phyloP scores from a whole-genome alignment of 2,888 invertebrate genomes.

The Helicoverpa assulta region DNA sequence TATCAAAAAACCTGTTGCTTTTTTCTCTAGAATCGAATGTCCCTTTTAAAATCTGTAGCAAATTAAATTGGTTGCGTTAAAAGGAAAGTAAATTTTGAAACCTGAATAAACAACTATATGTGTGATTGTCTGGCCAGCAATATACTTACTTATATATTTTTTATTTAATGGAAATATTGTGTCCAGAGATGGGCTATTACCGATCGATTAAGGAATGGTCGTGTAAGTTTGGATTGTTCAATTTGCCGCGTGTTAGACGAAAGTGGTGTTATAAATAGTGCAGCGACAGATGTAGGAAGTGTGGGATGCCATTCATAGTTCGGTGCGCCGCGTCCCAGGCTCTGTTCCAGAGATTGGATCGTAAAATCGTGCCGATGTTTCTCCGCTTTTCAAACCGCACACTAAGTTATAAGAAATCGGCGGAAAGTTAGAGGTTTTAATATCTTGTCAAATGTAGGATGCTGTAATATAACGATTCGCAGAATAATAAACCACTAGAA shows the following conservation, averaged over 20 bases:
- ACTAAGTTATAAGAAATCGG: slow-evolving; percentile 25
- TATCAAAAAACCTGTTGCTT: slow-evolving; percentile 77
- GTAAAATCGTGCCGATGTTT: slow-evolving; percentile 68
- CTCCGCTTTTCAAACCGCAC: slow-evolving; percentile 38
- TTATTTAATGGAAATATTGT: neutral
- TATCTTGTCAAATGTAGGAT: neutral
- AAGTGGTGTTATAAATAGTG: slow-evolving; percentile 48
- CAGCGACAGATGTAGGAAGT: slow-evolving; percentile 62
- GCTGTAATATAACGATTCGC: neutral
- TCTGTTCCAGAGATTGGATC: slow-evolving; percentile 67
- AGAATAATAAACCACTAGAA: neutral
- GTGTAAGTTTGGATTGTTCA: slow-evolving; percentile 21
- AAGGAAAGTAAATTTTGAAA: slow-evolving; percentile 68
- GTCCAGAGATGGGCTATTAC: slow-evolving; percentile 10
- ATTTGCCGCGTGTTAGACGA: slow-evolving; percentile 42
- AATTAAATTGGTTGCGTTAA: slow-evolving; percentile 71
- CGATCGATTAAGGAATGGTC: slow-evolving; percentile 18
- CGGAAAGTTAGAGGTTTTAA: slow-evolving; percentile 13
- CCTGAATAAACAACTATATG: slow-evolving; percentile 64
- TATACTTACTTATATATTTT: neutral
- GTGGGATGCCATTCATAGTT: slow-evolving; percentile 67
- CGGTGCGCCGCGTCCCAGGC: slow-evolving; percentile 59
- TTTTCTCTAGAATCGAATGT: slow-evolving; percentile 76
- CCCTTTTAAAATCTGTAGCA: slow-evolving; percentile 76
- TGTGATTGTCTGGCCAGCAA: slow-evolving; percentile 34